Base-by-base conservation (phyloP, 2,797 vertebrate genomes). In the Numenius phaeopus region DNA sequence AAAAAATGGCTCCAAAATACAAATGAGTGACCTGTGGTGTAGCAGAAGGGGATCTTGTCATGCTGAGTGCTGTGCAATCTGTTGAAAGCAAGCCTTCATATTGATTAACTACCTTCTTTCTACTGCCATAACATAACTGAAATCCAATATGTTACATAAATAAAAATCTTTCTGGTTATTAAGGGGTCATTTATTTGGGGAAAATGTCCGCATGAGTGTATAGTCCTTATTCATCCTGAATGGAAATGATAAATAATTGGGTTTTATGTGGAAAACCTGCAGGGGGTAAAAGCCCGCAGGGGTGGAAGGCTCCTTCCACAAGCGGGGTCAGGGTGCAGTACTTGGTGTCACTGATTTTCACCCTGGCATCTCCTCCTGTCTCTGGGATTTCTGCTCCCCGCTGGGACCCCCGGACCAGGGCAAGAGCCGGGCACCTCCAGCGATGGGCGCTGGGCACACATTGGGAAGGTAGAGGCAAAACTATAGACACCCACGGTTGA, bases 21-120 rank as follows among this genome's bases (percentile, higher is more conserved):
- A 89, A 95, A 39, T 37, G 77, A 93, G 89, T 80, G 95, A 92
- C 96, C 95, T 72, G 64, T 87, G 80, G 97, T 84, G 86, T 84
- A 97, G 90, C 91, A 96, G 94, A 97, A 96, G 93, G 94, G 93
- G 87, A 91, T 96, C 94, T 91, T 94, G 95, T 92, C 95, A 75
- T 76, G 96, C 94, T 92, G 95, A 95, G 94, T 88, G 87, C 87
- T 88, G 73, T 82, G 92, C 92, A 94, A 80, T 96, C 95, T 96
- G 97, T 96, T 97, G 97, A 97, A 96, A 97, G 95, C 84, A 89
- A 96, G 89, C 84, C 94, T 97, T 97, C 97, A 97, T 95, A 91
- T 94, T 97, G 95, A 97, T 97, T 94, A 97, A 97, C 94, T 97
- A 96, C 94, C 89, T 96, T 82, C 94, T 96, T 92, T 95, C 95